A percentile compares a stretch with the other conserved stretches of the same genome.
Conservation (phyloP, 2,888 invertebrate species). For the Zootermopsis nevadensis region DNA sequence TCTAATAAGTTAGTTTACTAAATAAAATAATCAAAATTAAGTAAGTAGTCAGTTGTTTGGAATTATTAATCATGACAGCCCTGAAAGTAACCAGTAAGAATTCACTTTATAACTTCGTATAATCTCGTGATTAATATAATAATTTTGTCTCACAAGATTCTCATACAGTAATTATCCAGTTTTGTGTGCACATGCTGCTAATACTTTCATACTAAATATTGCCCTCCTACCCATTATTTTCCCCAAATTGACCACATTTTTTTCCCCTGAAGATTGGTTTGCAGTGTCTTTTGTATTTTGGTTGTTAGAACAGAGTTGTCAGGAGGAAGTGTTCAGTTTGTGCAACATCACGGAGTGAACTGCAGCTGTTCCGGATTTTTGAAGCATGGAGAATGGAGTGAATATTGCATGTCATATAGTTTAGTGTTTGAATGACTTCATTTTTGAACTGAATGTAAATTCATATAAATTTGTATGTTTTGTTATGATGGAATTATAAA, state of each 20-base stretch:
- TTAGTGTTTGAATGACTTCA: background rate
- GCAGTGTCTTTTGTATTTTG: background rate
- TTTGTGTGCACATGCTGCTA: background rate
- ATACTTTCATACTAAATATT: background rate
- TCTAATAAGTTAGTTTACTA: no score
- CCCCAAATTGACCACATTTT: background rate
- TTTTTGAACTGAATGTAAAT: background rate
- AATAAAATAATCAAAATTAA: no score
- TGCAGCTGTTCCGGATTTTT: background rate
- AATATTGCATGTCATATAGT: slow-evolving; percentile 30
- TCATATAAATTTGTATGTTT: background rate
- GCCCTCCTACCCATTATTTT: background rate
- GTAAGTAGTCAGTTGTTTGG: no score
- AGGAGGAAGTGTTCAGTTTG: background rate
- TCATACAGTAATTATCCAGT: background rate
- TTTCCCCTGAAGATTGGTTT: background rate
- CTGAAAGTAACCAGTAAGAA: no score
- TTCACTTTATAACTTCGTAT: no score
- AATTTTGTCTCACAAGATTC: no score
- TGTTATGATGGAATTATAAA: background rate
- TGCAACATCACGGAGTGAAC: background rate
- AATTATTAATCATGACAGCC: no score
- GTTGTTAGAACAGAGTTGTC: background rate
- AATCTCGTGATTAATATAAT: no score
- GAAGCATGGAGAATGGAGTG: slow-evolving; percentile 38